phyloP scores from a whole-genome alignment of 2,888 invertebrate species.

The Nemoura dubitans region DNA sequence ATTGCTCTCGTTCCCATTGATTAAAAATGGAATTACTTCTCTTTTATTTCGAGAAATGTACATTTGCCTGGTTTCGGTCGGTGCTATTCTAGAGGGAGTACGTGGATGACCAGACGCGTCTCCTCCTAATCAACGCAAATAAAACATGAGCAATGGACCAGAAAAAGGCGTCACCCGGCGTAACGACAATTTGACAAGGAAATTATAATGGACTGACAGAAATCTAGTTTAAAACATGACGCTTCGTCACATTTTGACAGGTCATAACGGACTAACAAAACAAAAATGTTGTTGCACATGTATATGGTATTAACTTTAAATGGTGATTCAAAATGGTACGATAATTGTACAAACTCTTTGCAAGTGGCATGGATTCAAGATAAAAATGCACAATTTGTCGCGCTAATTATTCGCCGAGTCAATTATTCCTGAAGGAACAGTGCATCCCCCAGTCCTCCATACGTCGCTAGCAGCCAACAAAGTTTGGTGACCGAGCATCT shows the following conservation, averaged over 20 bases:
- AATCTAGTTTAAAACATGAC: neutral
- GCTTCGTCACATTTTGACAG: neutral
- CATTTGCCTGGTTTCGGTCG: neutral
- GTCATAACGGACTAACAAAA: neutral
- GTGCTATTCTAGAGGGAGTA: neutral
- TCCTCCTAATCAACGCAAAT: neutral
- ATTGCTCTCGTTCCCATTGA: neutral
- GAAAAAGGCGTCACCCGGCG: neutral
- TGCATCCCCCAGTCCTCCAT: no score
- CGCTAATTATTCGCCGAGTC: no score
- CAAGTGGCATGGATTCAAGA: no score
- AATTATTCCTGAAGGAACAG: no score
- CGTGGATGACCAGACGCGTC: neutral
- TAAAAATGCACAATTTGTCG: no score
- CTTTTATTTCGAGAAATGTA: neutral
- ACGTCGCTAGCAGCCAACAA: no score
- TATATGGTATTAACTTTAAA: no score
- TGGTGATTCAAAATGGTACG: no score
- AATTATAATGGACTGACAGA: conserved; percentile 1
- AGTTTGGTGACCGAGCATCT: no score
- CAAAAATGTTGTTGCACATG: no score
- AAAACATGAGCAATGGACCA: neutral
- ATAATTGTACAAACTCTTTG: no score
- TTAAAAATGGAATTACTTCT: neutral
- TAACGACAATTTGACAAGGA: neutral